These are phyloP conservation scores for Ceyx melanurus DNA, from an alignment of 2,113 vertebrate genomes.

Conservation along the genomic window DNA sequence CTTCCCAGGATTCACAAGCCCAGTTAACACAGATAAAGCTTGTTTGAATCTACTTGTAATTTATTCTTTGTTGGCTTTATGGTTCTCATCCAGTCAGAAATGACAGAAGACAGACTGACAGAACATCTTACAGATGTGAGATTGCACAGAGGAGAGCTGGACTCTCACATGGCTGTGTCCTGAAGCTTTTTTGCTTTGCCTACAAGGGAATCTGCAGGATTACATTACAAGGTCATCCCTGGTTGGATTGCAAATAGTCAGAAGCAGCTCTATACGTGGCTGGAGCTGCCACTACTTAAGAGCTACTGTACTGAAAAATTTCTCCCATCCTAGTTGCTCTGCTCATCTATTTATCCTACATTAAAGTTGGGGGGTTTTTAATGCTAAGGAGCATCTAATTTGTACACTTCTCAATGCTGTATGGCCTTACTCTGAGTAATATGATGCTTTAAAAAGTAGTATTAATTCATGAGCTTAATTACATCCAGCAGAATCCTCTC, in stretches of 20 bases:
- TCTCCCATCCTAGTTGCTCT: background rate
- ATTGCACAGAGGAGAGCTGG: background rate
- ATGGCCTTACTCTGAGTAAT: background rate
- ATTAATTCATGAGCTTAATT: background rate
- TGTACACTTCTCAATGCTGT: background rate
- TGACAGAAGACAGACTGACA: conserved; percentile 15
- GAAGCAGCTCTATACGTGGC: background rate
- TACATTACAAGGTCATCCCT: background rate
- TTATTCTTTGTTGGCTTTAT: conserved; percentile 13
- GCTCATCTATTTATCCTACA: background rate
- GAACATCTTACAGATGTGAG: background rate
- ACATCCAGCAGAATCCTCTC: background rate
- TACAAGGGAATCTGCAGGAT: background rate
- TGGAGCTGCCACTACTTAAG: background rate
- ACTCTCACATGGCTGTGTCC: background rate
- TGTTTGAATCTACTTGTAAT: conserved; percentile 22
- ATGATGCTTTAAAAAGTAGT: background rate
- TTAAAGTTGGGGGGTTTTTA: background rate
- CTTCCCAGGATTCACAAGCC: conserved; percentile 1
- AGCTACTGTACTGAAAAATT: background rate
- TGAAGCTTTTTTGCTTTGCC: conserved; percentile 6
- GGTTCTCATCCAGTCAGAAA: background rate
- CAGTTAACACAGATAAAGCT: background rate
- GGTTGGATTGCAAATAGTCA: background rate
- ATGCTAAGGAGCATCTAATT: background rate